Evolutionary conservation across 2,888 invertebrate genomes (phyloP), one percentile per base, ranked within the genome.

Genomic region (Hyposoter dolosus): DNA sequence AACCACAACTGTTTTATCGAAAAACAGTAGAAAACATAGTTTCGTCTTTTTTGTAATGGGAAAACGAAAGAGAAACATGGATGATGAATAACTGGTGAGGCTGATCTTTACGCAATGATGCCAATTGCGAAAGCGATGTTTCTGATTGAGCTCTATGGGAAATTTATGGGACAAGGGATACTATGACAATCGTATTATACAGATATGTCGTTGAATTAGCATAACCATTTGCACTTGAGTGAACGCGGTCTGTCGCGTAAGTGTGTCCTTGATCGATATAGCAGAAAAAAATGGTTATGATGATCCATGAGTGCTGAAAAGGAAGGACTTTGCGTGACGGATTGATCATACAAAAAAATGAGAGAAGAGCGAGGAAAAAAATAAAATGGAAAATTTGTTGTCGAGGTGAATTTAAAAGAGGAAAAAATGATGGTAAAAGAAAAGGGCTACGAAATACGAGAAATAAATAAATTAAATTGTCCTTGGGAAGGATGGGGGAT

Each of bases 381-480:
- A 50, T 19, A 40, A 40, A 19, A 66, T n/a, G 71, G 17, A 12
- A 15, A 40, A 72, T 50, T 6, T 40, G 15, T 28, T 63, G 43
- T n/a, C 43, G 23, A 63, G 23, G 15, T 50, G 15, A 82, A 15
- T 6, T 60, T 32, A 9, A 43, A 32, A 60, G 12, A n/a, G 17
- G 35, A 53, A n/a, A 50, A 32, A 45, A 45, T 40, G 12, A 12
- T 10, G 28, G 47, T 28, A 60, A 66, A 40, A 47, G 68, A n/a
- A 68, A 40, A 28, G 65, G 75, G 75, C 50, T 84, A 83, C 66
- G 63, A 81, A 74, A 79, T 80, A 85, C 69, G 82, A 82, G 76
- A 82, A 83, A 88, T 79, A 85, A 65, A 60, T 60, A 87, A 87
- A 83, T 88, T 75, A 83, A 83, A 88, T 82, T 81, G 66, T 69